These are phyloP conservation scores for Stenotaenia linearis DNA, from an alignment of 2,888 invertebrate genomes.

Conservation along the genomic window DNA sequence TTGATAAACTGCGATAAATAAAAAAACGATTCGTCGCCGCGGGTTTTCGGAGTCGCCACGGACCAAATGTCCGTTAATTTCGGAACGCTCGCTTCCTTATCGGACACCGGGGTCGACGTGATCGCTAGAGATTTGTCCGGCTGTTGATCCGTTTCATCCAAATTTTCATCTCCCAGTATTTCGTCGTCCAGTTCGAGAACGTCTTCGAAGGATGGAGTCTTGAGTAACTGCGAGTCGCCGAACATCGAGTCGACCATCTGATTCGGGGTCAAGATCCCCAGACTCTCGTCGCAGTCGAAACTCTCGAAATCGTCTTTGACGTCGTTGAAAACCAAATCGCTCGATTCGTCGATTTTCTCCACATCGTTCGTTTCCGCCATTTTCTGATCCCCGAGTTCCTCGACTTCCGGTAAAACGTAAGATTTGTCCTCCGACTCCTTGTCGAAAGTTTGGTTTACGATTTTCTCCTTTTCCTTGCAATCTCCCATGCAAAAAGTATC, in stretches of 20 bases:
- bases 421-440: neutral
- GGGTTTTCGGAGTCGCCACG: neutral
- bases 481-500: no score
- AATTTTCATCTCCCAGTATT: neutral
- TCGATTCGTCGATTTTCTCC: neutral
- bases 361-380: neutral
- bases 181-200: constrained; percentile 46
- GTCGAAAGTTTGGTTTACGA: no score
- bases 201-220: constrained; percentile 61
- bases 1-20: neutral
- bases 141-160: neutral
- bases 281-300: constrained; percentile 70
- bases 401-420: neutral
- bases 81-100: neutral
- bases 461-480: no score
- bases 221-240: constrained; percentile 14
- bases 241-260: constrained; percentile 62
- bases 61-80: neutral
- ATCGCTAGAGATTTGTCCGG: neutral
- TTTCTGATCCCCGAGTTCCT: neutral
- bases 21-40: neutral
- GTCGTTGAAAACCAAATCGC: neutral
- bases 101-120: neutral
- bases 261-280: constrained; percentile 81
- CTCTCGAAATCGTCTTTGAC: neutral